Conservation (phyloP, 2,113 vertebrate genomes). For the Orthonyx spaldingii region DNA sequence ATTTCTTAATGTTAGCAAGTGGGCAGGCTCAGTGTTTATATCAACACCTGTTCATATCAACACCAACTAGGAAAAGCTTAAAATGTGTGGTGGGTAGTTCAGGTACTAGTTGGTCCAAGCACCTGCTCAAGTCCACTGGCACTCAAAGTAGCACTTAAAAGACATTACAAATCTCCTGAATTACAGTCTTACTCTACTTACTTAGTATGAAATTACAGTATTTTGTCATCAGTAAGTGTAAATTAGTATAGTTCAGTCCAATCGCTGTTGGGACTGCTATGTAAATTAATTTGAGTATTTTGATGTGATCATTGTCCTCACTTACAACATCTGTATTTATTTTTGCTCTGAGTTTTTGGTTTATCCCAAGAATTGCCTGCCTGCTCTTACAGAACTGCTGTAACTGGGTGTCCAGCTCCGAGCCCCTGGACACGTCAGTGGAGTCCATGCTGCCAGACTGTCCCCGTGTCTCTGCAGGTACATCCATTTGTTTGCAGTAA, state of each 20-base stretch:
- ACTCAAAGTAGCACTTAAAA: not conserved
- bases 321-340: not conserved
- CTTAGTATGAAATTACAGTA: not conserved
- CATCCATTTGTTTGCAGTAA: not conserved
- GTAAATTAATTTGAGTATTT: not conserved
- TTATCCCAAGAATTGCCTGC: slow-evolving; percentile 19
- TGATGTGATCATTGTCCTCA: not conserved
- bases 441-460: slow-evolving; percentile 95
- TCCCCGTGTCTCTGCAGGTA: slow-evolving; percentile 95
- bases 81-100: not conserved
- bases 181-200: not conserved
- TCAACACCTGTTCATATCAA: not conserved
- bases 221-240: accelerated
- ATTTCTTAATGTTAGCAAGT: not conserved
- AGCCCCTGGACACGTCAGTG: slow-evolving; percentile 87
- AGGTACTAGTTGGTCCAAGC: not conserved
- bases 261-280: not conserved
- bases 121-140: not conserved
- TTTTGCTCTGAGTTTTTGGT: not conserved
- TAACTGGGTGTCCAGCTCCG: slow-evolving; percentile 96
- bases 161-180: not conserved
- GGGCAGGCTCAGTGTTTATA: not conserved
- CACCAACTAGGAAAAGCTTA: not conserved
- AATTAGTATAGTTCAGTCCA: not conserved
- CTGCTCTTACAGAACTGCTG: slow-evolving; percentile 83